Base-by-base conservation (phyloP, 2,888 invertebrate genomes). In the Metacarcinus magister region DNA sequence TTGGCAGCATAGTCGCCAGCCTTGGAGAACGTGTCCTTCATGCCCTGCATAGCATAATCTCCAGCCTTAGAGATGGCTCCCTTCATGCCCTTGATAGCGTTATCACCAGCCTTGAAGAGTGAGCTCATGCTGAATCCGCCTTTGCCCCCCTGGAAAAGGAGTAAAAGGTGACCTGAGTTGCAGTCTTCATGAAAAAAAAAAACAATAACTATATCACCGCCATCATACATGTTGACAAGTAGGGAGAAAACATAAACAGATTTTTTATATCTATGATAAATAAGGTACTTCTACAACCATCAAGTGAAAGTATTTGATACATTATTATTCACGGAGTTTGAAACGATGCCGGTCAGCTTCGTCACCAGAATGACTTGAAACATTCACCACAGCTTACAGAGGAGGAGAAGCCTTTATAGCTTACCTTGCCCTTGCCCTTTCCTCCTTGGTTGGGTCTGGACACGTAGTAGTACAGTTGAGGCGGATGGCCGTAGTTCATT, bases 81-180 rank as follows among this genome's bases (percentile, higher is more conserved):
- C 90, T 92, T 92, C 82, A 75, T 46, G 16, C 95, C 95, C 92
- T 95, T 95, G 82, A 82, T 19, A 46, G 93, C 93, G 0, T 93
- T 44, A 39, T 93, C 93, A 75, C 93, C 93, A 93, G 93, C 93
- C 67, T 93, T 93, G 67, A 93, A 75, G 93, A 93, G 67, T 5
- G 75, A 46, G 39, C 75, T 39, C 92, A 92, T 82, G 32, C 44
- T 92, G 54, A 44, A 60, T 44, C 46, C 75, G 23, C 94, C 94
- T 90, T 94, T 94, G 54, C 94, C 94, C 48, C 94, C 94, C 94
- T 94, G 94, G 23, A 44, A 44, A 75, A 82, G 4, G 8, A 43
- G 28, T 32, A 67, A 5, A 67, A 39, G 16, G 39, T n/a, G n/a
- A 8, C 5, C 28, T 75, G 7, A 28, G n/a, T 3, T n/a, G 75